phyloP scores from a whole-genome alignment of 35 echinoderm and acorn worm species.

The Holothuria glaberrima region DNA sequence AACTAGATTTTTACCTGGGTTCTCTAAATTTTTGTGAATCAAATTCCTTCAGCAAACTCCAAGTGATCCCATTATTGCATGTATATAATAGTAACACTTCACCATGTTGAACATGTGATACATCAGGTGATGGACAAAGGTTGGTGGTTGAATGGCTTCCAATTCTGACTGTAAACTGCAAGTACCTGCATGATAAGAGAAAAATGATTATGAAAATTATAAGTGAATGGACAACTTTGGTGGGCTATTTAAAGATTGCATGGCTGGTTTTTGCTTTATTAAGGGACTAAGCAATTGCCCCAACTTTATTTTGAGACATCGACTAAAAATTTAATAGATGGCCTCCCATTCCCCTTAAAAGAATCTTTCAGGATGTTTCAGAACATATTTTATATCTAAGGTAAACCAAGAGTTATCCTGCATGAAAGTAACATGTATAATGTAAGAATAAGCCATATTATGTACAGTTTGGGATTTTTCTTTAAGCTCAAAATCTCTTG shows the following conservation, averaged over 20 bases:
- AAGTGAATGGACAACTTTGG: too few relatives aligned
- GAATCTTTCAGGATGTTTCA: too few relatives aligned
- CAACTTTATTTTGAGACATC: neutral
- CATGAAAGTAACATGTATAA: too few relatives aligned
- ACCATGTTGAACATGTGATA: conserved; percentile 55
- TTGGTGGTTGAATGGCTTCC: conserved; percentile 74
- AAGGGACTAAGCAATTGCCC: neutral
- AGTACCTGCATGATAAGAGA: conserved; percentile 46
- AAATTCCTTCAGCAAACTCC: conserved; percentile 80
- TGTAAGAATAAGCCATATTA: too few relatives aligned
- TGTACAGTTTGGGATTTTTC: too few relatives aligned
- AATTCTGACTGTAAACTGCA: conserved; percentile 89
- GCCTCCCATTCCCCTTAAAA: too few relatives aligned
- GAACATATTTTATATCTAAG: too few relatives aligned
- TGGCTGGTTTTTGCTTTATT: neutral
- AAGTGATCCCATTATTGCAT: conserved; percentile 79
- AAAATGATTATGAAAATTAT: neutral
- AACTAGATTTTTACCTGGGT: conserved; percentile 82
- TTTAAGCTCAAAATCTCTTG: too few relatives aligned
- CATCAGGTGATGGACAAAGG: conserved; percentile 62
- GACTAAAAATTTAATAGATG: too few relatives aligned
- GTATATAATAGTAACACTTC: conserved; percentile 72
- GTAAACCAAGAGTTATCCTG: too few relatives aligned
- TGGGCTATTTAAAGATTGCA: neutral
- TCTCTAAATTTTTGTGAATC: conserved; percentile 57